Evolutionary conservation across 2,888 invertebrate species (phyloP), one percentile per base, ranked within the genome.

Genomic region (Luffia ferchaultella): DNA sequence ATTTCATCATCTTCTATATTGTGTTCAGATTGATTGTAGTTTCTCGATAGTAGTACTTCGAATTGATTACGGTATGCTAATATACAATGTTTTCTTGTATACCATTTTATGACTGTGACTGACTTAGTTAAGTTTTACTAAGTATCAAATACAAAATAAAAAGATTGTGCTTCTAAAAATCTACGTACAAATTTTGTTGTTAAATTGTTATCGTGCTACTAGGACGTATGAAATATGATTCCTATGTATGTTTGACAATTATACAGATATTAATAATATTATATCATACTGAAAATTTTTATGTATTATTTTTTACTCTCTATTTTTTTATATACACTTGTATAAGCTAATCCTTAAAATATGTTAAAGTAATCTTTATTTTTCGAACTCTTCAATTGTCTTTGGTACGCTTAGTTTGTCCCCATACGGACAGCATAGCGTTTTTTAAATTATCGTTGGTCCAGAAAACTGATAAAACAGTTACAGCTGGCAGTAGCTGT

Each of bases 121-220:
- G 30, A 30, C 30, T 30, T 30, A 30, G 30, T 30, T 30, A 30
- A 30, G 30, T 30, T 30, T 30, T 30, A 12, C 30, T 30, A 30
- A 30, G 30, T 30, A 30, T 30, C 30, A 30, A 30, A 30, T 30
- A 30, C 30, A 30, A 30, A 30, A 30, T 30, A 12, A 30, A n/a
- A 30, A 3, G 20, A 72, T 68, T 73, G 65, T 62, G 63, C 70
- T 67, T 63, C 68, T 72, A 70, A 70, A 71, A 48, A 48, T 20
- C 73, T 74, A 72, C 74, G 76, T 76, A 76, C 76, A 76, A 76
- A 76, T 69, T 62, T 69, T 59, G 30, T 30, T 30, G 12, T 30
- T 62, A 64, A 60, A 63, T 62, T 60, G 50, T 51, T 58, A 55
- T 54, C 55, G 50, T 16, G 18, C 3, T 48, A 16, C 5, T 19